phyloP scores from a whole-genome alignment of 2,113 vertebrate species.

The Ascaphus truei region DNA sequence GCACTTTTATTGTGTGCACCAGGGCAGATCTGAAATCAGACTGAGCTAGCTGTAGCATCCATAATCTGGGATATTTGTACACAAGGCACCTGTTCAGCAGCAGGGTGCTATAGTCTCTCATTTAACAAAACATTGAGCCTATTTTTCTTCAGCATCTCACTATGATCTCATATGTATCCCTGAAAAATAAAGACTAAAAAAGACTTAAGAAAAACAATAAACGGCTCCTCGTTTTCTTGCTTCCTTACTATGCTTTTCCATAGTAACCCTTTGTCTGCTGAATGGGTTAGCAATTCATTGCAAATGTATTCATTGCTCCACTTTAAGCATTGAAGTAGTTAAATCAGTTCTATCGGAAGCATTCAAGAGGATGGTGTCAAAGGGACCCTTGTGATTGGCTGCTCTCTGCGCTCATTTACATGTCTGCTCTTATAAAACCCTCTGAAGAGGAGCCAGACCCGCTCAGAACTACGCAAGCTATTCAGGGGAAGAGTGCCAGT shows the following conservation, averaged over 20 bases:
- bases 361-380: constrained; percentile 40
- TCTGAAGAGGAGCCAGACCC: constrained; percentile 39
- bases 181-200: not conserved
- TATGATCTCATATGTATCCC: constrained; percentile 20
- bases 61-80: not conserved
- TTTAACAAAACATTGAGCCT: constrained; percentile 23
- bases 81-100: constrained; percentile 17
- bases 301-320: not conserved
- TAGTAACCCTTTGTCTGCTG: constrained; percentile 8
- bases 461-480: constrained; percentile 17
- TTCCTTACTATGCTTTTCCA: constrained; percentile 21
- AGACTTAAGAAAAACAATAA: constrained; percentile 59
- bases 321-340: constrained; percentile 62
- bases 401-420: constrained; percentile 71
- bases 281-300: not conserved
- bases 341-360: constrained; percentile 65
- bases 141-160: not conserved
- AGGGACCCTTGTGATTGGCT: constrained; percentile 56
- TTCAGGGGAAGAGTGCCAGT: not conserved
- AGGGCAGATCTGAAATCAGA: not conserved
- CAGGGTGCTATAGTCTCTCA: not conserved
- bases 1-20: not conserved
- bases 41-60: not conserved
- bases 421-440: constrained; percentile 78
- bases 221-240: constrained; percentile 46